Evolutionary conservation across 2,113 vertebrate species (phyloP), one percentile per base, ranked within the genome.

Genomic region (Phyllostomus hastatus): DNA sequence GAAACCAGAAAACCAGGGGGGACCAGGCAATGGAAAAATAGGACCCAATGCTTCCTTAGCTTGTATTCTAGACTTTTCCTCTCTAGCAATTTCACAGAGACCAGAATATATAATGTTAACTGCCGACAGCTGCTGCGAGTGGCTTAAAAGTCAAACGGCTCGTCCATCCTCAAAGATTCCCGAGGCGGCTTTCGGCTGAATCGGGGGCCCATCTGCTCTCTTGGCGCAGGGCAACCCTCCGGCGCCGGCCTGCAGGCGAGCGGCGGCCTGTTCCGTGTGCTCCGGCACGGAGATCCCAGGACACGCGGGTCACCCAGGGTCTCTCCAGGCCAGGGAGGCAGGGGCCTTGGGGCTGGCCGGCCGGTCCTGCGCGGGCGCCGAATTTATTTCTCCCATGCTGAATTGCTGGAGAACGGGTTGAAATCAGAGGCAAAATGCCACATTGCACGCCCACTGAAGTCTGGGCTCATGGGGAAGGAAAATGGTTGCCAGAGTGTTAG

Each of bases 361-460:
- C 41, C 43, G 59, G 86, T 94, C 46, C 87, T 26, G 64, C 69
- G 73, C 69, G 90, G 96, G 72, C 61, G 4, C 11, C 38, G 10
- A 15, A 10, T 61, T 28, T 95, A 83, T 95, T 97, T 97, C 86
- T 91, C 92, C 79, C 20, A 0, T 81, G 95, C 66, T 90, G 79
- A 84, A 61, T 96, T 88, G 59, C 91, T 95, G 67, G 67, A 81
- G 96, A 96, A 96, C 84, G 87, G 87, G 90, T 93, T 87, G 96
- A 92, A 96, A 96, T 95, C 89, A 92, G 95, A 96, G 95, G 88
- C 93, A 93, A 97, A 95, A 97, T 97, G 96, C 96, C 97, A 97
- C 97, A 95, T 90, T 95, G 97, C 69, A 95, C 97, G 96, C 97
- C 97, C 94, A 98, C 97, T 98, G 96, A 92, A 98, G 97, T 97